Conservation (phyloP, 2,888 invertebrate species). For the Thalpophila matura region DNA sequence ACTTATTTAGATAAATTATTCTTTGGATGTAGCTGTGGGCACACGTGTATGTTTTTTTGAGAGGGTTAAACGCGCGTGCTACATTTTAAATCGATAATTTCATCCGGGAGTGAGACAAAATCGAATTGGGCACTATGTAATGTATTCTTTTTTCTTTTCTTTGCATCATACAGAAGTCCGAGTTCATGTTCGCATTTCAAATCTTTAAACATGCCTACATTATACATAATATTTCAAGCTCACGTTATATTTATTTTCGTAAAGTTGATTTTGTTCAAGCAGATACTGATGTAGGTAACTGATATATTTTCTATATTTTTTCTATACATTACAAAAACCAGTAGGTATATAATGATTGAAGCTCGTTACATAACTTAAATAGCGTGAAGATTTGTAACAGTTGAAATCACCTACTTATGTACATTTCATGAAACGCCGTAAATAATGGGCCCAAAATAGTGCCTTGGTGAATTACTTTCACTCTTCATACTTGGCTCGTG, state of each 20-base stretch:
- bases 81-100: slow-evolving; percentile 22
- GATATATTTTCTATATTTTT: slow-evolving; percentile 10
- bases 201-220: background rate
- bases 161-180: background rate
- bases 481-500: background rate
- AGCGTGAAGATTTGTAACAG: slow-evolving; percentile 23
- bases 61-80: slow-evolving; percentile 15
- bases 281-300: background rate
- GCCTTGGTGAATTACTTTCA: slow-evolving; percentile 14
- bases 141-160: background rate
- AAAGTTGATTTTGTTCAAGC: background rate
- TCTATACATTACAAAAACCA: slow-evolving; percentile 4
- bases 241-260: too few relatives aligned
- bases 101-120: slow-evolving; percentile 7
- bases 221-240: background rate
- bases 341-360: slow-evolving; percentile 12
- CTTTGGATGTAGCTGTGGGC: slow-evolving; percentile 48
- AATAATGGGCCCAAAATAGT: slow-evolving; percentile 12
- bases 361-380: slow-evolving; percentile 4
- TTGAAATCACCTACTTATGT: slow-evolving; percentile 12
- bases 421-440: background rate
- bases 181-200: slow-evolving; percentile 25
- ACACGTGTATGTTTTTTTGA: slow-evolving; percentile 52
- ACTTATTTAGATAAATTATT: slow-evolving; percentile 64
- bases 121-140: background rate